Evolutionary conservation across 2,797 vertebrate genomes (phyloP), one percentile per base, ranked within the genome.

Genomic region (Sebastolobus altivelis): DNA sequence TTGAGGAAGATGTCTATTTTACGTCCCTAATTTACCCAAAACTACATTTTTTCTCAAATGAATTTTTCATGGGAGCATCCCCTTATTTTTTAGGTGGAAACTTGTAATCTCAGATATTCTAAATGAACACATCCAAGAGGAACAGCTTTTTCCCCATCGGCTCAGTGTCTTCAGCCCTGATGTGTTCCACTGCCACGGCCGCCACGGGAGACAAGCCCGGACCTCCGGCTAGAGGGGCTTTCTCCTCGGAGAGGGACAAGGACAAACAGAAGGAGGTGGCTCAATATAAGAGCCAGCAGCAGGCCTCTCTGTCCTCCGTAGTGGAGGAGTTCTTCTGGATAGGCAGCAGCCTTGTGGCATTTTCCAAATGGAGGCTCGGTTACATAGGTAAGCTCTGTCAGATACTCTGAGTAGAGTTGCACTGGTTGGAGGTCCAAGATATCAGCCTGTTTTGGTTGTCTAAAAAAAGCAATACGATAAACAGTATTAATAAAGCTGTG

Each of bases 311-410:
- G 68, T 94, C 95, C 40, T 78, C 83, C 1, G 84, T 96, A 85
- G 93, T 96, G 0, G 96, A 97, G 73, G 96, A 96, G 7, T 95
- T 97, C 83, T 96, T 98, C 92, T 97, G 97, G 97, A 96, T 97
- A 14, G 95, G 96, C 20, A 95, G 93, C 72, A 96, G 95, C 27
- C 93, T 97, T 14, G 90, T 95, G 2, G 88, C 96, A 2, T 95
- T 95, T 18, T 96, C 96, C 0, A 92, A 85, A 40, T 97, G 97
- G 97, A 97, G 94, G 83, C 93, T 97, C 0, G 96, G 97, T 49
- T 96, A 94, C 58, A 91, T 97, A 87, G 97, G 98, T 99, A 97
- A 98, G 97, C 43, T 35, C 11, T 12, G 59, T 27, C 46, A 52
- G 27, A 76, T 8, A 0, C 14, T 2, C 12, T 6, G 29, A 22